Base-by-base conservation (phyloP, 2,113 vertebrate species). In the Martes martes region DNA sequence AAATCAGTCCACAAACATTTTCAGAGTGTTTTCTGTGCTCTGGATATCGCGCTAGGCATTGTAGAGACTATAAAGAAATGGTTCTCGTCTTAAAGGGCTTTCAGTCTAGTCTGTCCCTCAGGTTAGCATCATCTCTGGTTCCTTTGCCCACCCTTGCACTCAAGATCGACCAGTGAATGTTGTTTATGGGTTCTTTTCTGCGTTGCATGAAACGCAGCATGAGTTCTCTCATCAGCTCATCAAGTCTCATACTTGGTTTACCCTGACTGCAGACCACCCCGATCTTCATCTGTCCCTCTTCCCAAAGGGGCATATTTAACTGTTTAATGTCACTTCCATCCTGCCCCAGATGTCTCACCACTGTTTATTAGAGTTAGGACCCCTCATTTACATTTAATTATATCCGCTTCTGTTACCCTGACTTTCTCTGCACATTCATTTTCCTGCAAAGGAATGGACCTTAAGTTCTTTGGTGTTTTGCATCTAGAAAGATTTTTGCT, bases 381-480 rank as follows among this genome's bases (percentile, higher is more conserved):
- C 19, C 36, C 15, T 78, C n/a, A 42, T 74, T 59, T 59, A 31
- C 23, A 50, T 81, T 61, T 61, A 94, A 63, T 83, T 73, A 36
- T 2, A 5, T 95, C 84, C n/a, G 61, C 4, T 57, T 93, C 19
- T 65, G 24, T 71, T 50, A 16, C 33, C 57, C 28, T n/a, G 24
- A 80, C 10, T 89, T 94, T 74, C 16, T 88, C 31, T 55, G 33
- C 33, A 36, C 9, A 71, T 16, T 78, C n/a, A 21, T 19, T 39
- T 93, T 97, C 95, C 93, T 89, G 84, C 47, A 91, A 93, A 79
- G 86, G 55, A 82, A 88, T 61, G 15, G 4, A 36, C 63, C 33
- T 82, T 73, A 95, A 87, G 42, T 57, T 74, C 57, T 86, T 94
- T 69, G 65, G 6, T 83, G 85, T 19, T 47, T 97, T 78, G 63